Conservation (phyloP, 2,113 vertebrate genomes). For the Engraulis encrasicolus region DNA sequence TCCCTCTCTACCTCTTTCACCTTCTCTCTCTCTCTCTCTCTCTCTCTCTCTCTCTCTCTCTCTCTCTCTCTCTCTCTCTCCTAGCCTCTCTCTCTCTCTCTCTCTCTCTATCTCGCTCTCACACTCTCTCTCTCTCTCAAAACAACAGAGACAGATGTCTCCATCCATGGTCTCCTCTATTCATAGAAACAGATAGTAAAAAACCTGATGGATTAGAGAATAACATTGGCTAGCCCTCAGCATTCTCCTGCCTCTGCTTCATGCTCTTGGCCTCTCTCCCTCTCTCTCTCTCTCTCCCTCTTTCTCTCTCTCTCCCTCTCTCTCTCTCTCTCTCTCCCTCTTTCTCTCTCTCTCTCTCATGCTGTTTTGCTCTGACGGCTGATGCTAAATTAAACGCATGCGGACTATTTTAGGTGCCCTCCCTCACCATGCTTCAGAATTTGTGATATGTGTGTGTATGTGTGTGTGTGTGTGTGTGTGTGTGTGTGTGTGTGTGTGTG, state of each 20-base stretch:
- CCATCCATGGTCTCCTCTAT: not conserved
- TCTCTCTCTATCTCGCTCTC: not conserved
- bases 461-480: no score
- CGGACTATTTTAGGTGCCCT: constrained; percentile 64
- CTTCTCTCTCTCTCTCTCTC: not conserved
- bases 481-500: no score
- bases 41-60: not conserved
- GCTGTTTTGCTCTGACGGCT: constrained; percentile 42
- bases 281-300: constrained; percentile 23
- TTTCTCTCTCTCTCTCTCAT: not conserved
- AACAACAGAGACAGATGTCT: not conserved
- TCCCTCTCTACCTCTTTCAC: not conserved
- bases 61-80: not conserved
- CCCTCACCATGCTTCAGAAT: constrained; percentile 44
- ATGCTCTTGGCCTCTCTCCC: not conserved
- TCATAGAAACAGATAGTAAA: not conserved
- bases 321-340: not conserved
- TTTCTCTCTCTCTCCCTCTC: not conserved
- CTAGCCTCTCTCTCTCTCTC: not conserved
- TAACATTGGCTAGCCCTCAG: not conserved
- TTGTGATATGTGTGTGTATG: no score
- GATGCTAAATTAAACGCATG: constrained; percentile 68
- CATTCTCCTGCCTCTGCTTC: not conserved
- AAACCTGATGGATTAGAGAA: not conserved
- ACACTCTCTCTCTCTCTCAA: not conserved